Conservation (phyloP, 2,797 vertebrate genomes). For the Epinephelus coioides region DNA sequence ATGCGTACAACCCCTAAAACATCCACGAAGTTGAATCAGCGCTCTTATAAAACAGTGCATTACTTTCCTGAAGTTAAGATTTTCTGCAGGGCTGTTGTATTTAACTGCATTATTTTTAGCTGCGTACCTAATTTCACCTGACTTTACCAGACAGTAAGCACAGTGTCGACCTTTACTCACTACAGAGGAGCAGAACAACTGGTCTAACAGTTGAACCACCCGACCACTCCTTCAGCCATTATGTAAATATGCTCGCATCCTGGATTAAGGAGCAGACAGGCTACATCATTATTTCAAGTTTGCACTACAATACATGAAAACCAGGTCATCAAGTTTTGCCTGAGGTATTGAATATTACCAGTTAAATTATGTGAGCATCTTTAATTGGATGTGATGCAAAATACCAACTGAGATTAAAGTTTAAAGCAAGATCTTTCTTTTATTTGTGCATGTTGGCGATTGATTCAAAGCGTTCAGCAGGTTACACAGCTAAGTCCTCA, state of each 20-base stretch:
- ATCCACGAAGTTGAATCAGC: too few species aligned
- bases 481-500: constrained; percentile 75
- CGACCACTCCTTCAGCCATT: not conserved
- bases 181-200: not conserved
- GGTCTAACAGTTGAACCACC: not conserved
- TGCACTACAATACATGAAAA: not conserved
- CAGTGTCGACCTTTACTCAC: fast-evolving
- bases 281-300: not conserved
- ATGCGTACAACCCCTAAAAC: too few species aligned
- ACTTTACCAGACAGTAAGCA: not conserved
- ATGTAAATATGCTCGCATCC: not conserved
- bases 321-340: not conserved
- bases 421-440: constrained; percentile 76
- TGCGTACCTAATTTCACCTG: too few species aligned
- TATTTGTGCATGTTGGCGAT: constrained; percentile 81
- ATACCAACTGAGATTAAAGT: constrained; percentile 19
- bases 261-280: not conserved
- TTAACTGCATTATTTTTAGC: too few species aligned
- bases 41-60: too few species aligned
- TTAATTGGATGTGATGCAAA: constrained; percentile 29
- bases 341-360: too few species aligned
- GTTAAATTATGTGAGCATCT: not conserved
- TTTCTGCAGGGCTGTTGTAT: too few species aligned
- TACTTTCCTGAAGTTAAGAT: too few species aligned
- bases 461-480: constrained; percentile 72